Evolutionary conservation across 2,113 vertebrate genomes (phyloP), one percentile per base, ranked within the genome.

Genomic region (Oreocharis arfaki): DNA sequence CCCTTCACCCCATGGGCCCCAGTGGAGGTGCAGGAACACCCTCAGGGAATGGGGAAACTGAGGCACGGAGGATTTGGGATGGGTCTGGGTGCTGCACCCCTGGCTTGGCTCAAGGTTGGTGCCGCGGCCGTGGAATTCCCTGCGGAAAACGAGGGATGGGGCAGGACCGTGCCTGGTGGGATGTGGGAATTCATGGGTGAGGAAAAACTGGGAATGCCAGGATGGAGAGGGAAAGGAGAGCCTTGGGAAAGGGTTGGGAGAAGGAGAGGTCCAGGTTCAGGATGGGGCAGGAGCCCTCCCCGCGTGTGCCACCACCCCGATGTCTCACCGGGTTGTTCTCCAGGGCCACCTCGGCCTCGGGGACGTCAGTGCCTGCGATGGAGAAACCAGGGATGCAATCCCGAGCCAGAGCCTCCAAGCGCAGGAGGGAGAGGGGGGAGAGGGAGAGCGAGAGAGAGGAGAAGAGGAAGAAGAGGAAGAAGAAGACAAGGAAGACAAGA

Each of bases 261-360:
- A 86, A 63, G 18, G 15, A 9, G 17, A 10, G 20, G 24, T 4
- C 2, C 24, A 1, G 0, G 1, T 47, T 20, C 0, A 22, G 1
- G 68, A 19, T 30, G n/a, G 41, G 4, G 10, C 33, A 16, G 53
- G 64, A 88, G 22, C 76, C 52, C 37, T 37, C 41, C 41, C 68
- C n/a, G n/a, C 4, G 1, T 11, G 4, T 0, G 1, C 35, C 32
- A n/a, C n/a, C 2, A 1, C 13, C 39, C 1, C 0, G 3, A 15
- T 4, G 39, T 74, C 96, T 97, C 82, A 97, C 97, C 95, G 16
- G 11, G 35, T 76, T 15, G 7, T 60, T 87, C 22, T 91, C 93
- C 59, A 12, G 32, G 23, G 56, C 13, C 35, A 39, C 18, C 37
- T 84, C 13, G 0, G 37, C 22, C 18, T 3, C 2, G 1, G 59